A percentile compares a stretch with the other conserved stretches of the same genome.
phyloP scores from a whole-genome alignment of 1,140 invertebrate species.

The Subanguina moxae region DNA sequence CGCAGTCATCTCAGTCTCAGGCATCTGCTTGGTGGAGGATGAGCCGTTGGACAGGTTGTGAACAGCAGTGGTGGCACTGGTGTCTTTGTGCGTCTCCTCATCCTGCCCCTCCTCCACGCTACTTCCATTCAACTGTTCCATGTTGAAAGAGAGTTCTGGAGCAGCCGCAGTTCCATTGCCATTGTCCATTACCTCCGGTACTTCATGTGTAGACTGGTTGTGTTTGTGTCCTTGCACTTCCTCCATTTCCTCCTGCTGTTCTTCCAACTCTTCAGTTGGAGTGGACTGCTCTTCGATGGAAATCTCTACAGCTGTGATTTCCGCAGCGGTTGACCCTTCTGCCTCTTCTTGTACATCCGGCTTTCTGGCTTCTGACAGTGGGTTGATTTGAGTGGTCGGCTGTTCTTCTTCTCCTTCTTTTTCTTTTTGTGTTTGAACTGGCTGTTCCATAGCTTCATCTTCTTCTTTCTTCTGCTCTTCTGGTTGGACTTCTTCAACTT shows the following conservation, averaged over 20 bases:
- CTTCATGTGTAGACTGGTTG: background rate
- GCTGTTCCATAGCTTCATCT: background rate
- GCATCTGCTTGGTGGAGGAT: too few relatives aligned
- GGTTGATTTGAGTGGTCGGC: background rate
- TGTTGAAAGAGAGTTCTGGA: background rate
- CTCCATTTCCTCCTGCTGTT: constrained; percentile 6
- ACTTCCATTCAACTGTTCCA: background rate
- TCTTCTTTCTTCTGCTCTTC: background rate
- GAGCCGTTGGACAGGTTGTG: too few relatives aligned
- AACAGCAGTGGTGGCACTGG: too few relatives aligned
- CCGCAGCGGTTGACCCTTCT: constrained; percentile 21
- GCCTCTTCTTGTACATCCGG: constrained; percentile 24
- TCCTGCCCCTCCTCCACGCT: background rate
- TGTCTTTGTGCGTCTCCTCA: background rate
- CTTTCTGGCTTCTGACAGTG: background rate
- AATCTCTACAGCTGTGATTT: constrained; percentile 1
- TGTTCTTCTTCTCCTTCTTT: constrained; percentile 8
- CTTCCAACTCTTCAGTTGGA: constrained; percentile 13
- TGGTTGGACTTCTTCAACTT: background rate
- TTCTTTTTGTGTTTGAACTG: too few relatives aligned
- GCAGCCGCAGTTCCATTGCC: background rate
- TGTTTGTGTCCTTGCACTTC: constrained; percentile 13
- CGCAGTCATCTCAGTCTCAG: too few relatives aligned
- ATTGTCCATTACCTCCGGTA: background rate
- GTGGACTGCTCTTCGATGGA: constrained; percentile 8